phyloP scores from a whole-genome alignment of 2,113 vertebrate genomes.

The Macroglossus sobrinus region DNA sequence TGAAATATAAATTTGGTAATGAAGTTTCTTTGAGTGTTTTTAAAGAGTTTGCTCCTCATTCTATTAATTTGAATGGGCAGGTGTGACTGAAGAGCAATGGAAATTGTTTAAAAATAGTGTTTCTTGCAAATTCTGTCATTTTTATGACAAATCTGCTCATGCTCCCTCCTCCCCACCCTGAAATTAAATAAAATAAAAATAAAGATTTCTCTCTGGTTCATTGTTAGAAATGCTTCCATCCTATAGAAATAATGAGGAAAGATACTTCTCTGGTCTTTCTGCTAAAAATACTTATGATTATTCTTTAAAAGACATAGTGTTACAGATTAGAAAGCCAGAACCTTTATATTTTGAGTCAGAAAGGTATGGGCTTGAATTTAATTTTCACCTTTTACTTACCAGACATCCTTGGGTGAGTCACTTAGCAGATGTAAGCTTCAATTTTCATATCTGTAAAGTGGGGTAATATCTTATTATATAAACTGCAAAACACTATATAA shows the following conservation, averaged over 20 bases:
- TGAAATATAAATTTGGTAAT: neutral
- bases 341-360: neutral
- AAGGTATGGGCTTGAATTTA: neutral
- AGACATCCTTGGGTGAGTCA: neutral
- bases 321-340: neutral
- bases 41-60: neutral
- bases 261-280: neutral
- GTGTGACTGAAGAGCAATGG: neutral
- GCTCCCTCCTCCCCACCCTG: neutral
- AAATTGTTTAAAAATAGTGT: constrained; percentile 43
- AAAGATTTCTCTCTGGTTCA: neutral
- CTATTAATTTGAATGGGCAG: constrained; percentile 21
- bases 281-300: neutral
- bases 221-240: neutral
- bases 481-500: neutral
- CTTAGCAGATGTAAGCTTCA: neutral
- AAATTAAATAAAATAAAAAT: neutral
- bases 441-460: neutral
- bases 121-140: neutral
- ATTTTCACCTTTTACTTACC: neutral
- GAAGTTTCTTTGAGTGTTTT: neutral
- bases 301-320: neutral
- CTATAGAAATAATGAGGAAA: neutral
- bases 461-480: neutral
- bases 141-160: neutral